Percentiles rank a stretch among this genome's conserved stretches.
phyloP scores from a whole-genome alignment of 1,140 invertebrate genomes.

The Drosophila ficusphila region DNA sequence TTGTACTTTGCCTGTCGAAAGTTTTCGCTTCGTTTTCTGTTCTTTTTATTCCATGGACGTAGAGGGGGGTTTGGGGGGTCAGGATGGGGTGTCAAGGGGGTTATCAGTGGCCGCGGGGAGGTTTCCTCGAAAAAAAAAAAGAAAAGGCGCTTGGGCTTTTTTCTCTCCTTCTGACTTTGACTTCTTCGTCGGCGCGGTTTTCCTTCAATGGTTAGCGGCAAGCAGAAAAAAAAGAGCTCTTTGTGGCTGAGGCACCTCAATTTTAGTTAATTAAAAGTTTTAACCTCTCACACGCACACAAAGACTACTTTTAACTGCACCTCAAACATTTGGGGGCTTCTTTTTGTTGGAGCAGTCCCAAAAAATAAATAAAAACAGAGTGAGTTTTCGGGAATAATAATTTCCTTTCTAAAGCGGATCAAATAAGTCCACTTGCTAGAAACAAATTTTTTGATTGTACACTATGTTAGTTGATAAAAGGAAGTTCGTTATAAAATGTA shows the following conservation, averaged over 20 bases:
- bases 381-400: too few species aligned
- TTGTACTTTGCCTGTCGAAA: conserved; percentile 58
- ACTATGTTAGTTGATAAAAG: too few species aligned
- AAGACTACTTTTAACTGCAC: neutral
- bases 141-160: conserved; percentile 27
- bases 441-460: too few species aligned
- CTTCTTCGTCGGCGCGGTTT: conserved; percentile 9
- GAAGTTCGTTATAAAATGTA: too few species aligned
- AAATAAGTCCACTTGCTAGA: too few species aligned
- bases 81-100: neutral
- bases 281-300: conserved; percentile 14
- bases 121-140: conserved; percentile 32
- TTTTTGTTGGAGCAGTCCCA: neutral
- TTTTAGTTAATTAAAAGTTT: conserved; percentile 73
- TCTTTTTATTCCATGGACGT: neutral
- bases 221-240: conserved; percentile 29
- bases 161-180: conserved; percentile 13
- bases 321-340: neutral
- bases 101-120: neutral
- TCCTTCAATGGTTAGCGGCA: conserved; percentile 13
- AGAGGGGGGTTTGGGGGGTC: too few species aligned
- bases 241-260: conserved; percentile 48
- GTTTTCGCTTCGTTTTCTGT: conserved; percentile 30
- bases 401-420: too few species aligned
- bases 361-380: too few species aligned